A percentile compares a stretch with the other conserved stretches of the same genome.
phyloP scores from a whole-genome alignment of 1,140 invertebrate species.

The Teleopsis dalmanni region DNA sequence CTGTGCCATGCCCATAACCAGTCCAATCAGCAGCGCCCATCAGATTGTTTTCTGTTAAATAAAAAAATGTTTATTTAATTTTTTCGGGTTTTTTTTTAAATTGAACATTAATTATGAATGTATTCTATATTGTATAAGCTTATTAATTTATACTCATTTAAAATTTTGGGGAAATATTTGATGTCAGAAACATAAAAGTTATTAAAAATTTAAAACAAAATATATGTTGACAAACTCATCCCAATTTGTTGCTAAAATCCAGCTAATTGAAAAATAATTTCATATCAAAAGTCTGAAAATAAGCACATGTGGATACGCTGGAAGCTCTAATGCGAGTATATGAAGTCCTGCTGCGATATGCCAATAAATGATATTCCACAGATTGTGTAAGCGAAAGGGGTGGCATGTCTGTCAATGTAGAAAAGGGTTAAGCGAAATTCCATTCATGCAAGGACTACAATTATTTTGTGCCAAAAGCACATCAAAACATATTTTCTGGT shows the following conservation, averaged over 20 bases:
- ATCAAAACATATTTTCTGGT: no score
- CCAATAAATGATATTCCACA: slow-evolving; percentile 4
- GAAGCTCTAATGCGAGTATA: no score
- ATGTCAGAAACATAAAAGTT: slow-evolving; percentile 9
- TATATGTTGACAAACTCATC: no score
- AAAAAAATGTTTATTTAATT: background rate
- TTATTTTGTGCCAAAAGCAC: no score
- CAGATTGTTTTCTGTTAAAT: slow-evolving; percentile 36
- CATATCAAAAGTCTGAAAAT: background rate
- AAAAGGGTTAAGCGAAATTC: background rate
- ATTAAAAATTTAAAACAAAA: no score
- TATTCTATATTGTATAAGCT: no score
- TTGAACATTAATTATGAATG: no score
- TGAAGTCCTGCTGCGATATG: background rate
- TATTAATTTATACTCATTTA: no score
- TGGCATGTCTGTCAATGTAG: background rate
- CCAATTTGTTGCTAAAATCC: no score
- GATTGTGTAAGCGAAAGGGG: background rate
- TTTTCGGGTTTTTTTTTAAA: no score
- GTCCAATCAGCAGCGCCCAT: slow-evolving; percentile 46
- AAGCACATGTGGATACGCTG: no score
- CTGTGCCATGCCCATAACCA: slow-evolving; percentile 19
- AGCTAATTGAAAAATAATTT: slow-evolving; percentile 11
- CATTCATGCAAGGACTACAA: background rate
- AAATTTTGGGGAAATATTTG: no score